A percentile compares a stretch with the other conserved stretches of the same genome.
Conservation (phyloP, 2,797 vertebrate species). For the Tauraco hartlaubi region DNA sequence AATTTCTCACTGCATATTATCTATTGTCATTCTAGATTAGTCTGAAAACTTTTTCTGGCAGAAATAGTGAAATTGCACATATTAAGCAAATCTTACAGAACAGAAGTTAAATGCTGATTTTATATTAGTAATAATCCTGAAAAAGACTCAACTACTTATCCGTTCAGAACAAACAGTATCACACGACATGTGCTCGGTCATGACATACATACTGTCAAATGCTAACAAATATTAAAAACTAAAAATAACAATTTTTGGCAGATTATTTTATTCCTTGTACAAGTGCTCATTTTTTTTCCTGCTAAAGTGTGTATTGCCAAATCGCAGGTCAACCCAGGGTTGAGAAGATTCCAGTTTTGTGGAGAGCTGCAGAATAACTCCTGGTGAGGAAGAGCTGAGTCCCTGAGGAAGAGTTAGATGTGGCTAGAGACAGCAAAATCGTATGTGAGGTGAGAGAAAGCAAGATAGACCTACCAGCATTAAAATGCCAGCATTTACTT, state of each 20-base stretch:
- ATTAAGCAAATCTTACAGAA: neutral
- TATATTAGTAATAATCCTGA: neutral
- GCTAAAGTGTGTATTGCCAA: neutral
- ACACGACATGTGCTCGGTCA: neutral
- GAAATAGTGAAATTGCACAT: neutral
- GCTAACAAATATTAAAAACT: neutral
- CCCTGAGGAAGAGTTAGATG: neutral
- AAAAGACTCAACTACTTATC: neutral
- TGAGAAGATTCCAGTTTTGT: neutral
- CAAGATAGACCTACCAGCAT: neutral
- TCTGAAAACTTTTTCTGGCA: neutral
- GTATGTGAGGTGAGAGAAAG: neutral
- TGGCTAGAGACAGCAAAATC: neutral
- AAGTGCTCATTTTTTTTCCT: neutral
- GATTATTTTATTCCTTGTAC: neutral
- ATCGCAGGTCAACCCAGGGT: neutral
- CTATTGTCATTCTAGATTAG: neutral
- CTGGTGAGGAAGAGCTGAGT: neutral
- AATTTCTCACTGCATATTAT: neutral
- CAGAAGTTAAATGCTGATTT: neutral
- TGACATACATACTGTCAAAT: neutral
- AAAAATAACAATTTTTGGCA: neutral
- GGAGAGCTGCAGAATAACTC: neutral
- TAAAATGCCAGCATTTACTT: neutral
- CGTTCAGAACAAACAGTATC: neutral